Evolutionary conservation across 2,888 invertebrate genomes (phyloP), one percentile per base, ranked within the genome.

Genomic region (Ichneumon xanthorius): DNA sequence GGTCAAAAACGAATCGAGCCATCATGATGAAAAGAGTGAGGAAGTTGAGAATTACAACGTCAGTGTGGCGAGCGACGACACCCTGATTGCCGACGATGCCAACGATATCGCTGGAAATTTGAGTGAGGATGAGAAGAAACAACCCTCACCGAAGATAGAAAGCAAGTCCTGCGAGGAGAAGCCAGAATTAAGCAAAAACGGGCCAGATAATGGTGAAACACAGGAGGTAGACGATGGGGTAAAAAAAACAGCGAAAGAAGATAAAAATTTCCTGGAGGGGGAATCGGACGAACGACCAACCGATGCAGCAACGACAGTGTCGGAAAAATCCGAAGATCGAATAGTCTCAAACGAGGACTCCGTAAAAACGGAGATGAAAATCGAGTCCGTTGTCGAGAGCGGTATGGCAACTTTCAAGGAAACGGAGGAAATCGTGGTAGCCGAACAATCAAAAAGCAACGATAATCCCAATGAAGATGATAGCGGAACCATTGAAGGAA

Each of bases 101-200:
- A n/a, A 30, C 14, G 50, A 63, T n/a, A 7, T 30, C 14, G 68
- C 79, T 4, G 71, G 45, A n/a, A 65, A 50, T 45, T 61, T 16
- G 40, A 26, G 19, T 0, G 45, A 68, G 26, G 37, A 19, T 16
- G 45, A 37, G 26, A 45, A 33, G 79, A 70, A 40, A 11, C 16
- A 19, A 33, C 55, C 33, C 33, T 37, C 19, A 11, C 2, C 48
- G 61, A 77, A n/a, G 33, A 33, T 63, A 7, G 33, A 33, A n/a
- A 30, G 11, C 16, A 70, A 82, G 11, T 14, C 19, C 5, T n/a
- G n/a, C 45, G 68, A 73, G 37, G 37, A 48, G 61, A 68, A 50
- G 26, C 48, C 61, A 40, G 22, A 37, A 14, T 26, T 22, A 53
- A 14, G 37, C 11, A 14, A 37, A 22, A 55, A 26, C 30, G 45